Percentiles rank a stretch among this genome's conserved stretches.
phyloP scores from a whole-genome alignment of 2,888 invertebrate species.

The Autographa gamma region DNA sequence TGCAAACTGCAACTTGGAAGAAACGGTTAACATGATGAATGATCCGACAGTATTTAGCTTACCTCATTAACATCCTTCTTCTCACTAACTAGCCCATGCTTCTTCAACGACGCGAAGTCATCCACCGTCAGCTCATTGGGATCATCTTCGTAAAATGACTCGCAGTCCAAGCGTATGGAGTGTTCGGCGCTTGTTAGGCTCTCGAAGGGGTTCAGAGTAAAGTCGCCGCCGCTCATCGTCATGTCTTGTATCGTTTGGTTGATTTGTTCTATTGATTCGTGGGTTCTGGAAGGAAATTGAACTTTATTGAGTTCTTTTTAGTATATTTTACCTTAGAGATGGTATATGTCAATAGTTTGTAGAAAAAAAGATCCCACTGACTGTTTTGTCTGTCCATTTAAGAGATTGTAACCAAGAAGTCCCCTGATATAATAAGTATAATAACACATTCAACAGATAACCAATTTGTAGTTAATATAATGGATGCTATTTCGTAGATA shows the following conservation, averaged over 20 bases:
- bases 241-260: slow-evolving; percentile 87
- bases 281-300: slow-evolving; percentile 65
- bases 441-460: too few species aligned
- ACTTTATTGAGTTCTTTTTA: background rate
- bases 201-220: slow-evolving; percentile 84
- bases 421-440: too few species aligned
- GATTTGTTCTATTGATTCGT: slow-evolving; percentile 84
- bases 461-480: too few species aligned
- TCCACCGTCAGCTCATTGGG: slow-evolving; percentile 81
- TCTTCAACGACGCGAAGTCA: slow-evolving; percentile 84
- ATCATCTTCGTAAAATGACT: slow-evolving; percentile 81
- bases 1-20: too few species aligned
- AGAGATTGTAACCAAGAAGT: too few species aligned
- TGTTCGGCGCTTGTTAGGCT: slow-evolving; percentile 74
- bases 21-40: too few species aligned
- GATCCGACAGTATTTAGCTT: too few species aligned
- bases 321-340: too few species aligned
- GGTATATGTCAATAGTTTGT: too few species aligned
- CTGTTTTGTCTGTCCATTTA: too few species aligned
- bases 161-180: slow-evolving; percentile 82
- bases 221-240: slow-evolving; percentile 84
- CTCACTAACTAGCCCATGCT: slow-evolving; percentile 80
- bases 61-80: slow-evolving; percentile 84
- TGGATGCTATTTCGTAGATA: too few species aligned
- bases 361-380: too few species aligned